These are phyloP conservation scores for Akabosia matsudoensis DNA, from an alignment of 1,140 invertebrate species.

Conservation along the genomic window DNA sequence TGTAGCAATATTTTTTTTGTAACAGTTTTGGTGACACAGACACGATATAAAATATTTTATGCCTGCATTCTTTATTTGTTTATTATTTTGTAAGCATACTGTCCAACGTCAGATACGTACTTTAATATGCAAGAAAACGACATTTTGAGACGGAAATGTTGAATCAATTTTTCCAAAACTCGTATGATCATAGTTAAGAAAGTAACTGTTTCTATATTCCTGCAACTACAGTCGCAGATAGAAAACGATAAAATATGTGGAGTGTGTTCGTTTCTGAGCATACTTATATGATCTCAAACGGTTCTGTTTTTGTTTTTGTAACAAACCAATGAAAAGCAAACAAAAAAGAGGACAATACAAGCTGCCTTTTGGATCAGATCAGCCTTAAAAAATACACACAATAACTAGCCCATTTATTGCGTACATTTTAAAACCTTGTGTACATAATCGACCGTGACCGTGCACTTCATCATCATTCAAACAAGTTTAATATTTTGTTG, in stretches of 20 bases:
- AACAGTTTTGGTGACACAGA: background rate
- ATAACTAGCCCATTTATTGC: slow-evolving; percentile 19
- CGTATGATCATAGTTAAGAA: background rate
- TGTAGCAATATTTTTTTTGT: background rate
- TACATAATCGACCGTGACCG: background rate
- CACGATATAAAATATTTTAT: background rate
- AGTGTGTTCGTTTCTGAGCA: slow-evolving; percentile 7
- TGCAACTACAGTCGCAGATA: background rate
- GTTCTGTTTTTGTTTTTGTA: no score
- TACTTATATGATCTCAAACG: slow-evolving; percentile 1
- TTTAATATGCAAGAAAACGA: background rate
- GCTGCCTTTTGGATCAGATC: background rate
- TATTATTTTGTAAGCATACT: slow-evolving; percentile 4
- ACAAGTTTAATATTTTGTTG: background rate
- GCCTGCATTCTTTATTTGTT: slow-evolving; percentile 11
- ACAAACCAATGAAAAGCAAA: slow-evolving; percentile 8
- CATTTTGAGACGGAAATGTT: slow-evolving; percentile 1
- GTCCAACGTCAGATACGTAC: background rate
- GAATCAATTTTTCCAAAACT: background rate
- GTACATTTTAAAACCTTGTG: background rate
- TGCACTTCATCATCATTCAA: slow-evolving; percentile 5
- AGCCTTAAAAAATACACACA: slow-evolving; percentile 16
- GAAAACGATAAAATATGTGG: background rate
- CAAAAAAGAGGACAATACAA: background rate
- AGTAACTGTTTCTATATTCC: background rate